Conservation (phyloP, 2,888 invertebrate genomes). For the Phorcus lineatus region DNA sequence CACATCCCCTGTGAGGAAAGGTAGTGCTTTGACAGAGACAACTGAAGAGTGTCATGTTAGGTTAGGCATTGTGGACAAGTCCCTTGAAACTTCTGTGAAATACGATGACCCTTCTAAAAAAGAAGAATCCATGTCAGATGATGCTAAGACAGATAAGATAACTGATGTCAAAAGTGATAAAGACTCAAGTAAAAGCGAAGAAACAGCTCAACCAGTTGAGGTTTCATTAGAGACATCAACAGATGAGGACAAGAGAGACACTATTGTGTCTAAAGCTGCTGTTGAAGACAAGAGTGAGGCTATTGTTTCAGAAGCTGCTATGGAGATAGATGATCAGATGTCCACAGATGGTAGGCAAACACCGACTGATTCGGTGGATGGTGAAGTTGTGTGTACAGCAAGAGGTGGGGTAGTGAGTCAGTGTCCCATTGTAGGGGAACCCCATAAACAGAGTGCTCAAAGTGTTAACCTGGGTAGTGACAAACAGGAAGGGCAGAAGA, state of each 20-base stretch:
- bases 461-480: not conserved
- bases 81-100: not conserved
- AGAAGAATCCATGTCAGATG: not conserved
- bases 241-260: too few relatives aligned
- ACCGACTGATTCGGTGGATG: not conserved
- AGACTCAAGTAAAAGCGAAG: too few relatives aligned
- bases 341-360: not conserved
- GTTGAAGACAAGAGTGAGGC: too few relatives aligned
- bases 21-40: not conserved
- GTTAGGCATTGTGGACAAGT: not conserved
- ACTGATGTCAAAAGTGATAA: too few relatives aligned
- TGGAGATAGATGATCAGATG: not conserved
- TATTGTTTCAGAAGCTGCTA: too few relatives aligned
- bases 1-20: not conserved
- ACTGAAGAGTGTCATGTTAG: not conserved
- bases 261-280: too few relatives aligned
- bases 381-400: not conserved
- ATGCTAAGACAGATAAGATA: too few relatives aligned
- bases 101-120: not conserved
- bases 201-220: too few relatives aligned
- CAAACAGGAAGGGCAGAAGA: too few relatives aligned
- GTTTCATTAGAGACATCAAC: too few relatives aligned
- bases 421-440: not conserved
- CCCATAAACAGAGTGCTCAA: not conserved
- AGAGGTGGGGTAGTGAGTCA: not conserved